These are phyloP conservation scores for Chrysopa pallens DNA, from an alignment of 1,140 invertebrate genomes.

Conservation along the genomic window DNA sequence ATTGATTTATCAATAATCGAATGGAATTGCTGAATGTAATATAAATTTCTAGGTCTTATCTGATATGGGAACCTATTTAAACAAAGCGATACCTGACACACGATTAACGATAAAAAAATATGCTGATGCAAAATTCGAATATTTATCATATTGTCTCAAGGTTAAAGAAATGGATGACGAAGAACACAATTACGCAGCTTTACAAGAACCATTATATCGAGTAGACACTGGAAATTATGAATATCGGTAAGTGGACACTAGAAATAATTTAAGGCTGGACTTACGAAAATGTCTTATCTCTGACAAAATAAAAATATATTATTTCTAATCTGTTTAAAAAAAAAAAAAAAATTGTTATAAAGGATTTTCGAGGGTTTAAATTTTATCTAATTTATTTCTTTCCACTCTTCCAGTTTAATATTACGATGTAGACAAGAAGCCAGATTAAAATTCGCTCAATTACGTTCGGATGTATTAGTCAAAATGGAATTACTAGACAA, in stretches of 20 bases:
- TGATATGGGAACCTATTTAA: conserved; percentile 88
- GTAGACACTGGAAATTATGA: conserved; percentile 99
- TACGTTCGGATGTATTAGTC: conserved; percentile 86
- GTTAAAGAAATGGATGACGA: conserved; percentile 98
- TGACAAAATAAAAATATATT: too few relatives aligned
- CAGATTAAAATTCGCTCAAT: conserved; percentile 71
- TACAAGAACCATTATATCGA: conserved; percentile 93
- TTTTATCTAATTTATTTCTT: background rate
- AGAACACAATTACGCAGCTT: conserved; percentile 78
- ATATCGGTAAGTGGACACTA: conserved; percentile 92
- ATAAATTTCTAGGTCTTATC: conserved; percentile 50
- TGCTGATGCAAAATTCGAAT: conserved; percentile 95
- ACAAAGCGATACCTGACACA: conserved; percentile 96
- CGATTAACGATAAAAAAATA: conserved; percentile 94
- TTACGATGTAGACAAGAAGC: conserved; percentile 91
- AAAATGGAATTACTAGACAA: conserved; percentile 95
- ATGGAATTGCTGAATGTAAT: too few relatives aligned
- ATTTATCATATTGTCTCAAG: conserved; percentile 95
- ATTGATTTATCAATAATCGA: too few relatives aligned
- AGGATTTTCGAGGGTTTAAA: too few relatives aligned
- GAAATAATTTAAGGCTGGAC: conserved; percentile 27
- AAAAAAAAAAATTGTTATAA: too few relatives aligned
- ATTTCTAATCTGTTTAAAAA: background rate
- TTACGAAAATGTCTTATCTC: background rate
- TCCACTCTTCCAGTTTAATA: conserved; percentile 43